Base-by-base conservation (phyloP, 2,797 vertebrate species). In the Platyrinchus mystaceus region DNA sequence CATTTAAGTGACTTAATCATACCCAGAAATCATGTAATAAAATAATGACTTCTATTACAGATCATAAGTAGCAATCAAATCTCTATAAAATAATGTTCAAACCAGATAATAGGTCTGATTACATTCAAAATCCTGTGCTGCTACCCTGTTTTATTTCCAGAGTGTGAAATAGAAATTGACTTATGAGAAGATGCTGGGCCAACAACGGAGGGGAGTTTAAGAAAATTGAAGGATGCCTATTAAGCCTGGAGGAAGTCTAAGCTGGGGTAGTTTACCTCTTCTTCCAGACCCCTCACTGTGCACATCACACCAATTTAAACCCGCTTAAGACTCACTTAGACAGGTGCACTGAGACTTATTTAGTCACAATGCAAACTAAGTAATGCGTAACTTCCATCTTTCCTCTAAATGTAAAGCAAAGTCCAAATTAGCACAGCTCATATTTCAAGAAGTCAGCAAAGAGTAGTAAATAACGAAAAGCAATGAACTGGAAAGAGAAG, bases 81-180 rank as follows among this genome's bases (percentile, higher is more conserved):
- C 75, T 87, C 78, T 94, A 94, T 77, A 92, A 98, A 98, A 98
- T 97, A 98, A 96, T 95, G 96, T 98, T 97, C 96, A 98, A 97
- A 95, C 91, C 94, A 97, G 96, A 98, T 97, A 98, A 98, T 97
- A 98, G 96, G 96, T 97, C 95, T 97, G 97, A 98, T 98, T 97
- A 94, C 94, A 96, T 97, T 95, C 91, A 96, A 84, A 97, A 97
- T 94, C 70, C 32, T 88, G 87, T 89, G 87, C 89, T 97, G 90
- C 92, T 96, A 95, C 94, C 94, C 87, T 93, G 92, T 95, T 97
- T 97, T 97, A 97, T 97, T 98, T 98, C 91, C 91, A 82, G 84
- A 92, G 91, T 94, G 84, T 91, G 94, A 92, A 95, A 88, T 32
- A 83, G 96, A 97, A 97, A 93, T 68, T 93, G 75, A 90, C 91